Evolutionary conservation across 2,888 invertebrate genomes (phyloP).

Genomic region (Drosophila anomalipes): DNA sequence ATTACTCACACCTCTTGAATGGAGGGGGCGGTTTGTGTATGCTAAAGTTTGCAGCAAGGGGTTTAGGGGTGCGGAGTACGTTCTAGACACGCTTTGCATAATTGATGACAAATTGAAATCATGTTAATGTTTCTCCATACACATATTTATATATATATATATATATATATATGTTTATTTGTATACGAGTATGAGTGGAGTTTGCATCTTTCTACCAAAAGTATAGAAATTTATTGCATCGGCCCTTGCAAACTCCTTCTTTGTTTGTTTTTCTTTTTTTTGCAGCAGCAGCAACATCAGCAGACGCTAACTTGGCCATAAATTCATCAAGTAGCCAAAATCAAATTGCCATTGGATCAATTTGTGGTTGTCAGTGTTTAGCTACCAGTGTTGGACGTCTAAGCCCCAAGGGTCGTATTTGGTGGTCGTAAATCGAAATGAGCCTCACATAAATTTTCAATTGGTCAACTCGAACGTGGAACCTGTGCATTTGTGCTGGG

Average conservation of each 20-base stretch:
- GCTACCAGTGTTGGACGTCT: constrained; percentile 35
- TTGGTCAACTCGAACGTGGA: constrained; percentile 58
- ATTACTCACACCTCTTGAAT: constrained; percentile 69
- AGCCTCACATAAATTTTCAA: constrained; percentile 77
- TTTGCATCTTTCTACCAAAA: background rate
- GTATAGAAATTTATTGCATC: constrained; percentile 27
- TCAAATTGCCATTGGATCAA: constrained; percentile 76
- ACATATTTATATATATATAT: constrained; percentile 6
- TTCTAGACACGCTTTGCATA: constrained; percentile 83
- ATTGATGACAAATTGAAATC: constrained; percentile 85
- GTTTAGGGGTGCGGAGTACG: constrained; percentile 8
- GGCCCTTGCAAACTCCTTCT: constrained; percentile 20
- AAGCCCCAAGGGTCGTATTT: constrained; percentile 63
- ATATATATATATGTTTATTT: background rate
- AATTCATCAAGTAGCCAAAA: constrained; percentile 75
- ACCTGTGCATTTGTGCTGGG: background rate
- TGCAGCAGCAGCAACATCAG: background rate
- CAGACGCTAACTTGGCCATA: constrained; percentile 60
- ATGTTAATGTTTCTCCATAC: constrained; percentile 68
- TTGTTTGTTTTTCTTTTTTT: background rate
- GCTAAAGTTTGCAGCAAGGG: constrained; percentile 22
- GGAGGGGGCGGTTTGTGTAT: background rate
- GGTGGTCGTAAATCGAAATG: constrained; percentile 79
- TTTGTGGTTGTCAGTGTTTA: constrained; percentile 71
- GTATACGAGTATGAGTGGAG: background rate